Evolutionary conservation across 2,888 invertebrate species (phyloP), one percentile per base, ranked within the genome.

Genomic region (Congeria kusceri): DNA sequence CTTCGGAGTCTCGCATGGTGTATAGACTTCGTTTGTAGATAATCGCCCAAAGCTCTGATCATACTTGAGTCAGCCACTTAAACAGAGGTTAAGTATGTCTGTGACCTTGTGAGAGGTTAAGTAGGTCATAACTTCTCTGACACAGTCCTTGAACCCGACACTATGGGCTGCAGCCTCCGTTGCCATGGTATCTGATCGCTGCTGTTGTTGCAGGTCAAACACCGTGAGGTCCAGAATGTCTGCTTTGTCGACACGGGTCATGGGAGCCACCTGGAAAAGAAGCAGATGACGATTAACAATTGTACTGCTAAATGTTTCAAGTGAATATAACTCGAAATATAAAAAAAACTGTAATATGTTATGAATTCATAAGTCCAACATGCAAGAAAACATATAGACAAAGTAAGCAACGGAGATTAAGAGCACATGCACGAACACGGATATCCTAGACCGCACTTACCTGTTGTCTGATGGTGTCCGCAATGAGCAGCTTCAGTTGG

Each of bases 141-240:
- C 71, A 20, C 77, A 77, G 27, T 71, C 77, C 44, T 63, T 66
- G 53, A 66, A 77, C 1, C 77, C 77, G 3, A 61, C 63, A 28
- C 25, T 71, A 49, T 72, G 71, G 1, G 39, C 39, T 39, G 39
- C 39, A 3, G 39, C 67, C 25, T 63, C 71, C 15, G 62, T 67
- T 39, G 71, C 67, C 63, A 77, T 32, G 62, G 57, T 63, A n/a
- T 27, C 67, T 9, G 77, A 56, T 27, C 49, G 58, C 56, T 70
- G 66, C 49, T 71, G 70, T 27, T 77, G 66, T 39, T 66, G 65
- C 18, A 77, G 49, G 25, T 77, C 64, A 23, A 23, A 58, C 1
- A 68, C 71, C 0, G 72, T 77, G 0, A 67, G 44, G 18, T 66
- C 73, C 1, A 78, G 44, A 27, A 69, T 69, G 59, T 72, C 64